Conservation (phyloP, 1,140 invertebrate genomes). For the Dinoponera quadriceps region DNA sequence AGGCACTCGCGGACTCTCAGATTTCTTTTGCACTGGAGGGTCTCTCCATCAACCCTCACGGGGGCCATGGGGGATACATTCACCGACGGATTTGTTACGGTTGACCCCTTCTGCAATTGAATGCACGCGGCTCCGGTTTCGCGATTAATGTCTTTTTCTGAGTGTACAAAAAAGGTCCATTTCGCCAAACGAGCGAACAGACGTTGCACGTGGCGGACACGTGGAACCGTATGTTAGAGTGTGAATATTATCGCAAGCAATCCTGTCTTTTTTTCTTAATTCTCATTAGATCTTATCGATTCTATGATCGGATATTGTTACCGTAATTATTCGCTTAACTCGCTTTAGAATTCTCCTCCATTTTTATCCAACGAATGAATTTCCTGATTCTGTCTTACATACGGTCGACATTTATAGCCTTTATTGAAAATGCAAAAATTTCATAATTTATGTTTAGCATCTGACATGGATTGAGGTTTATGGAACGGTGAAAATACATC, state of each 20-base stretch:
- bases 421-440: too few species aligned
- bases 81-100: slow-evolving; percentile 18
- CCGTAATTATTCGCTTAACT: too few species aligned
- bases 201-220: slow-evolving; percentile 28
- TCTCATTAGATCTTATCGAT: too few species aligned
- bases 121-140: slow-evolving; percentile 67
- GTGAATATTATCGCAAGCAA: not conserved
- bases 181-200: not conserved
- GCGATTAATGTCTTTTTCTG: slow-evolving; percentile 61
- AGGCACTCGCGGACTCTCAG: slow-evolving; percentile 42
- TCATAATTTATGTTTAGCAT: too few species aligned
- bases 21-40: slow-evolving; percentile 45
- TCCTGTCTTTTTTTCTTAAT: too few species aligned
- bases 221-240: slow-evolving; percentile 9
- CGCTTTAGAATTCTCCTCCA: too few species aligned
- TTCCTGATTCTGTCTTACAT: too few species aligned
- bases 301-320: too few species aligned
- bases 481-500: too few species aligned
- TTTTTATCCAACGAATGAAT: too few species aligned
- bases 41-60: not conserved
- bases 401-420: too few species aligned
- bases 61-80: not conserved
- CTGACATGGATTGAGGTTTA: too few species aligned
- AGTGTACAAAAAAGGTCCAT: slow-evolving; percentile 49
- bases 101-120: slow-evolving; percentile 60